Evolutionary conservation across 2,888 invertebrate genomes (phyloP), one percentile per base, ranked within the genome.

Genomic region (Podotricha telesiphe): DNA sequence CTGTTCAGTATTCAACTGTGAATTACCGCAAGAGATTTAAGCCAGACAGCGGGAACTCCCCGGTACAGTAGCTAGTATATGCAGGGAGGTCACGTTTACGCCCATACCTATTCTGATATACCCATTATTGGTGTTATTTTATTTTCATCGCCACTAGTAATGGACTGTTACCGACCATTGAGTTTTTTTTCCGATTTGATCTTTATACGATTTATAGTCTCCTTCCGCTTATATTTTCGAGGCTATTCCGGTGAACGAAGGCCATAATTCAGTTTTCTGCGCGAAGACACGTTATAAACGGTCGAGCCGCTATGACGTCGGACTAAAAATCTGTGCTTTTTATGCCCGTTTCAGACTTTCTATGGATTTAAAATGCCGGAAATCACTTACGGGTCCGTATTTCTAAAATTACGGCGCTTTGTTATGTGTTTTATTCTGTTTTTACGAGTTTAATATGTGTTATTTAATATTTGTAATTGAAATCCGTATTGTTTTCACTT

Each of bases 1-100:
- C 84, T 86, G 86, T 87, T 87, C 87, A 85, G 88, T 85, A 88
- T 86, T 84, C 89, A 85, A 79, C 82, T 71, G 89, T 87, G 89
- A 89, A 88, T 91, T 85, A 86, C 85, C 81, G 82, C 80, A 82
- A 83, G 80, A 86, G 86, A 88, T 88, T 87, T 82, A 75, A 83
- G 80, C 83, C 79, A 75, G 84, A 86, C 85, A 86, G 47, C 65
- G 71, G 83, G 78, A 75, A 73, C 71, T 79, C 78, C 75, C 75
- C 76, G 7, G 56, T 55, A 34, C 40, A 45, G 67, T 50, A 55
- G 67, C 50, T 65, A 71, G 67, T 74, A 68, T 66, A 70, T 66
- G 45, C 58, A 5, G 48, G 55, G 37, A 10, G 56, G 62, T 34
- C n/a, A n/a, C n/a, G n/a, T n/a, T n/a, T n/a, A n/a, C n/a, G n/a